A percentile compares a stretch with the other conserved stretches of the same genome.
phyloP scores from a whole-genome alignment of 2,888 invertebrate species.

The Cosmorhoe ocellata region DNA sequence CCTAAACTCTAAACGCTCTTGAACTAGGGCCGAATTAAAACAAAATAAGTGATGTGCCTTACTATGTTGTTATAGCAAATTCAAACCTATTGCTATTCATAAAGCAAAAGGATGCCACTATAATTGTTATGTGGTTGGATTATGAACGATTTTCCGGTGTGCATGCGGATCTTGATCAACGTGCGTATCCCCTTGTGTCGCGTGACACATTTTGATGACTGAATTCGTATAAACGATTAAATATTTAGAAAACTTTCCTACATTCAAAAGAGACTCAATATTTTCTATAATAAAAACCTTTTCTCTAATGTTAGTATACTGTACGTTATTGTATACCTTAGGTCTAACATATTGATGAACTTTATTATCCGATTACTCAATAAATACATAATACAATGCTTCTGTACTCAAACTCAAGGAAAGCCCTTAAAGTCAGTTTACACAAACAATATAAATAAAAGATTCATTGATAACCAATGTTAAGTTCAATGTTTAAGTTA shows the following conservation, averaged over 20 bases:
- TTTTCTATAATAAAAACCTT: too few relatives aligned
- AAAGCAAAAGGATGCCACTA: constrained; percentile 3
- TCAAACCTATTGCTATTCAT: constrained; percentile 6
- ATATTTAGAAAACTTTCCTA: too few relatives aligned
- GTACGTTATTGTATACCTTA: too few relatives aligned
- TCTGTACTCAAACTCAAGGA: background rate
- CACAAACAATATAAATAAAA: constrained; percentile 5
- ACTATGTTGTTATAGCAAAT: background rate
- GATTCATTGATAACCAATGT: constrained; percentile 2
- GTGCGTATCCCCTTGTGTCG: background rate
- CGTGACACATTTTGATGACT: background rate
- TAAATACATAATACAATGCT: background rate
- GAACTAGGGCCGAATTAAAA: too few relatives aligned
- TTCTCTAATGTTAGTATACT: too few relatives aligned
- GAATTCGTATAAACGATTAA: too few relatives aligned
- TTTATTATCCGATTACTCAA: too few relatives aligned
- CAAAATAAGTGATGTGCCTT: background rate
- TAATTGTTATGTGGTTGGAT: background rate
- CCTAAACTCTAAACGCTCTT: too few relatives aligned
- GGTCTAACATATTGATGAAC: too few relatives aligned
- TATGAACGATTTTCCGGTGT: constrained; percentile 4
- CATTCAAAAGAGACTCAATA: too few relatives aligned
- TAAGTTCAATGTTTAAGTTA: constrained; percentile 8
- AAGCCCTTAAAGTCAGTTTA: background rate
- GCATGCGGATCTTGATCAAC: background rate